phyloP scores from a whole-genome alignment of 2,888 invertebrate species.

The Drosophila borealis region DNA sequence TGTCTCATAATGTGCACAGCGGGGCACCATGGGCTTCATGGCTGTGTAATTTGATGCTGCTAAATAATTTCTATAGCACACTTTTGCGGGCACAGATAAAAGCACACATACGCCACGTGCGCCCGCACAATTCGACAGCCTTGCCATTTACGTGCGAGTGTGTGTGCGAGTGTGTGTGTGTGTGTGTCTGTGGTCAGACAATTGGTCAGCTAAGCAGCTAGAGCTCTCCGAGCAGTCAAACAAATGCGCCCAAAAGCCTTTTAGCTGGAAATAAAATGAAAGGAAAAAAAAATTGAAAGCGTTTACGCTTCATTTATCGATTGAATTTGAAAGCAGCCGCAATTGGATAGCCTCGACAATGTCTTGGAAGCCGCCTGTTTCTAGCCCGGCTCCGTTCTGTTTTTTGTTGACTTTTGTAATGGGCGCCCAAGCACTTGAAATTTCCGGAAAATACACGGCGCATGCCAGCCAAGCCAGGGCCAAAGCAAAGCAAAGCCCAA shows the following conservation, averaged over 20 bases:
- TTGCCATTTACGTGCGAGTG: too few species aligned
- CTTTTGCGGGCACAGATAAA: constrained; percentile 33
- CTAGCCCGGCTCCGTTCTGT: background rate
- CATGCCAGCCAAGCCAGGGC: constrained; percentile 15
- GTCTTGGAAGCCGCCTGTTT: constrained; percentile 17
- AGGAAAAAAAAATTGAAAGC: constrained; percentile 32
- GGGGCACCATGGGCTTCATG: constrained; percentile 15
- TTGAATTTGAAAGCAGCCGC: constrained; percentile 72
- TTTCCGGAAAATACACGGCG: constrained; percentile 58
- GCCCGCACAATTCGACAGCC: background rate
- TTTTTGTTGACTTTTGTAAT: constrained; percentile 73
- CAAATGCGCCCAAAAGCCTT: constrained; percentile 14
- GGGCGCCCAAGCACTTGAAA: constrained; percentile 57
- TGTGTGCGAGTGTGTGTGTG: background rate
- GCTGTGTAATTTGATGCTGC: constrained; percentile 40
- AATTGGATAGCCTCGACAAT: constrained; percentile 32
- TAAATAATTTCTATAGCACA: constrained; percentile 61
- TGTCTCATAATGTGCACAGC: background rate
- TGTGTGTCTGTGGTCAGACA: constrained; percentile 12
- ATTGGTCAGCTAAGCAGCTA: constrained; percentile 9
- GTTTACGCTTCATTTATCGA: constrained; percentile 73
- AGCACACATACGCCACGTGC: constrained; percentile 35
- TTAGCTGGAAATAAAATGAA: constrained; percentile 7
- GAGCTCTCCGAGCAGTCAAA: constrained; percentile 15
- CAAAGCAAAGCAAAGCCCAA: constrained; percentile 23